A percentile compares a stretch with the other conserved stretches of the same genome.
Conservation (phyloP, 2,113 vertebrate genomes). For the Calyptomena viridis region DNA sequence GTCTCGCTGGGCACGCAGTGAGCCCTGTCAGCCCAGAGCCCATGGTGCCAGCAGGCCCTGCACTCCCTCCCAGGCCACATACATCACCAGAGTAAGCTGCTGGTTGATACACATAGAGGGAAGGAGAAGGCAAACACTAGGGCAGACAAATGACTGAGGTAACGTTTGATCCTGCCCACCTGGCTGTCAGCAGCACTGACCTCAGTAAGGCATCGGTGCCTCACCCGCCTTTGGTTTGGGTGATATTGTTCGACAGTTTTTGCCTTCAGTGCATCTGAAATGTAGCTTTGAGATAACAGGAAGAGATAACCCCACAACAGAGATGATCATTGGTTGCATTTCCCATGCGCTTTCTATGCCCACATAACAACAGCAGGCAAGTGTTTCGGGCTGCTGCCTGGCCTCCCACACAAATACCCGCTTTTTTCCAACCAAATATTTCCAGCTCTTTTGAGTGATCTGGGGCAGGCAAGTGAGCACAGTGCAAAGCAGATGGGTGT, state of each 20-base stretch:
- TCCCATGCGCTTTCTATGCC: not conserved
- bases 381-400: not conserved
- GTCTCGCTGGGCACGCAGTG: rapidly evolving
- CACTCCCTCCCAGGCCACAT: not conserved
- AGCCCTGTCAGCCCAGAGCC: rapidly evolving
- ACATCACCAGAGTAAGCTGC: rapidly evolving
- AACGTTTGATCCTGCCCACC: not conserved
- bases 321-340: not conserved
- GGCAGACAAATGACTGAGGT: not conserved
- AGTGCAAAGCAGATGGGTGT: not conserved
- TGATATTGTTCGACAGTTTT: not conserved
- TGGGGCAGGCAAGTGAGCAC: rapidly evolving
- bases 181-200: not conserved
- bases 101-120: rapidly evolving
- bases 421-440: not conserved
- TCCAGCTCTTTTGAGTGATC: not conserved
- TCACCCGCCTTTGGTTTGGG: not conserved
- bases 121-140: not conserved
- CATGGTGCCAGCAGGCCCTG: rapidly evolving
- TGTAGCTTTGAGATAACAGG: not conserved
- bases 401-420: not conserved
- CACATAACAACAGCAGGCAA: not conserved
- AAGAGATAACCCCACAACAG: not conserved
- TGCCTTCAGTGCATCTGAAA: not conserved
- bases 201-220: rapidly evolving